Base-by-base conservation (phyloP, 2,797 vertebrate species). In the Spea hammondii region DNA sequence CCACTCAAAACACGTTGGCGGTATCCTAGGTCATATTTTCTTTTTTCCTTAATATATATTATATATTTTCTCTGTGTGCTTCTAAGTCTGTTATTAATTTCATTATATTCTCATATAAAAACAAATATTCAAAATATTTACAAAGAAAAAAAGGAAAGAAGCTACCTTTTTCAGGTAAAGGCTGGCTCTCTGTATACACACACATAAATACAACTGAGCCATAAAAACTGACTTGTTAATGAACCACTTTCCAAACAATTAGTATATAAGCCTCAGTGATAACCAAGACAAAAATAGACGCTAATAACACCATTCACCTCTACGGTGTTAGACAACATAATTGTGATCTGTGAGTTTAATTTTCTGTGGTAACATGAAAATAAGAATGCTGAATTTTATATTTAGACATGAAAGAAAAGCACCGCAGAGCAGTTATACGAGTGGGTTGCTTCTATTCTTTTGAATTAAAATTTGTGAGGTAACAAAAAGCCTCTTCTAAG, bases 291-390 rank as follows among this genome's bases (percentile, higher is more conserved):
- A 53, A 72, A 77, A 66, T 76, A 67, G 50, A 72, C 51, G 17
- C 57, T 74, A 74, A 69, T 79, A 74, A 62, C 10, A 70, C 44
- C 55, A 74, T 70, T 70, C 59, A 69, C 74, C 74, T 77, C 69
- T 47, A 32, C 60, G 17, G 64, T 57, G 5, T 62, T 32, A 72
- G 73, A 71, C 73, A 81, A 67, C 62, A 77, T 81, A 81, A 81
- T 81, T 64, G 72, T 32, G 57, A 69, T 70, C 65, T 60, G 69
- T 13, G 53, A 70, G 67, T 59, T 80, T 76, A 45, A 62, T 70
- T 74, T 80, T 64, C 66, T 65, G 49, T 55, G 14, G 50, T 71
- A 69, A 69, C 55, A 47, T 51, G 17, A 64, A 70, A 74, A 79
- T 62, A 79, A 70, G 49, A 65, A 47, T 13, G 47, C 13, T 51